Base-by-base conservation (phyloP, 2,113 vertebrate species). In the Syngnathus typhle region DNA sequence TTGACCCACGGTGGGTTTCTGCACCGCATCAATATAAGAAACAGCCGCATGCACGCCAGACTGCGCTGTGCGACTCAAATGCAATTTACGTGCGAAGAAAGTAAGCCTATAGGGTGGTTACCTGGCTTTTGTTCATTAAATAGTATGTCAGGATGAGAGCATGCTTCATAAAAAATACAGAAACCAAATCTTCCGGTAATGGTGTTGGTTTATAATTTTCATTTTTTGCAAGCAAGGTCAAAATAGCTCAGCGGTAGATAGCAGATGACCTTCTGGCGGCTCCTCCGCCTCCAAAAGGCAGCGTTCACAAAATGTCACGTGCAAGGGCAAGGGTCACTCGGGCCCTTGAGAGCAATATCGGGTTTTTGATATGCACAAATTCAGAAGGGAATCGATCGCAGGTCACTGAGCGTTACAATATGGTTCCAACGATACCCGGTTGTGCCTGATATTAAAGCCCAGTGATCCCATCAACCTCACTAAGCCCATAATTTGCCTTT, bases 1-100 rank as follows among this genome's bases (percentile, higher is more conserved):
- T 87, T 44, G 85, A 82, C 80, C 78, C 78, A 70, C 69, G n/a
- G 75, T 67, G 78, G 79, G 82, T 79, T 88, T 79, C 82, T 85
- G 82, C 85, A 85, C 78, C 80, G 71, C 84, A 82, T 87, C 78
- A 77, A 84, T 82, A 87, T 68, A 64, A 76, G 73, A 65, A 76
- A 77, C 66, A 81, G 70, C 68, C 54, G 73, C 69, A 79, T 68
- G 78, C 69, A 75, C 68, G 78, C 66, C 70, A 72, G 77, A 75
- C 69, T 51, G 44, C 73, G 74, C 71, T 69, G 62, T 68, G 23
- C 39, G 47, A 59, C 71, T 66, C 60, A 68, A 43, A 37, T 0
- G 7, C 62, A 71, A 77, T 79, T 81, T 73, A 79, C 64, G 66
- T 70, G 27, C 19, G 18, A 67, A 71, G 69, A 62, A 71, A 68